A percentile compares a stretch with the other conserved stretches of the same genome.
These are phyloP conservation scores for Entosphenus tridentatus DNA, from an alignment of 2,113 vertebrate genomes.

Conservation along the genomic window DNA sequence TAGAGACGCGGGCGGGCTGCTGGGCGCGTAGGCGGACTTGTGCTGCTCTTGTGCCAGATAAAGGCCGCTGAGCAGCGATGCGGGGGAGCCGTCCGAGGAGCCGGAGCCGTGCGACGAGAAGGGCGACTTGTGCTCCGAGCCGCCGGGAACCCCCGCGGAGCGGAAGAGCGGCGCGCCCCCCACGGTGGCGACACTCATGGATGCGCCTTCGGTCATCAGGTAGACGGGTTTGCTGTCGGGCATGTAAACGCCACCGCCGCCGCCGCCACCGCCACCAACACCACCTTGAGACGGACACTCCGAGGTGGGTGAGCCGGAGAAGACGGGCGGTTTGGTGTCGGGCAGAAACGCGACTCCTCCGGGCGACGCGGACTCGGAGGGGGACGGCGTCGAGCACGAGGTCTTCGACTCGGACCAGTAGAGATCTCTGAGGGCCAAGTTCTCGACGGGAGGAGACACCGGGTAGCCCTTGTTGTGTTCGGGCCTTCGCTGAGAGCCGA, in stretches of 20 bases:
- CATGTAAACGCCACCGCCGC: slow-evolving; percentile 15
- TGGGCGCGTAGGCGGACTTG: slow-evolving; percentile 12
- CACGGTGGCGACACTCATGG: background rate
- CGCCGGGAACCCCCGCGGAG: slow-evolving; percentile 12
- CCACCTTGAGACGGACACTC: slow-evolving; percentile 54
- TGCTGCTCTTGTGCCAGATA: background rate
- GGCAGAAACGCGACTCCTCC: slow-evolving; percentile 38
- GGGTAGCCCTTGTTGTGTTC: slow-evolving; percentile 3
- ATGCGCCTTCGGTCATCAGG: slow-evolving; percentile 4
- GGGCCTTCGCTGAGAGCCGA: background rate
- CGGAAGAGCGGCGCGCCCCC: slow-evolving; percentile 12
- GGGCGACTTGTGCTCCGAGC: slow-evolving; percentile 10
- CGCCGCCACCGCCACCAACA: slow-evolving; percentile 26
- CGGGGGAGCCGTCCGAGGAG: slow-evolving; percentile 1
- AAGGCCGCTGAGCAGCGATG: slow-evolving; percentile 1
- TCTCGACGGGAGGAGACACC: background rate
- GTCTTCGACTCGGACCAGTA: slow-evolving; percentile 13
- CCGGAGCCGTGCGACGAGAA: slow-evolving; percentile 9
- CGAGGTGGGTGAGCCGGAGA: slow-evolving; percentile 25
- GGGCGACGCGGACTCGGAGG: slow-evolving; percentile 54
- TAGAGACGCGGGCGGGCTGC: background rate
- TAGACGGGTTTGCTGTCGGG: slow-evolving; percentile 11
- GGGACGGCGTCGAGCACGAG: slow-evolving; percentile 26
- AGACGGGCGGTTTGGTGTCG: slow-evolving; percentile 18
- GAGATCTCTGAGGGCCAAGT: slow-evolving; percentile 3